Base-by-base conservation (phyloP, 1,140 invertebrate species). In the Eulimnadia texana region DNA sequence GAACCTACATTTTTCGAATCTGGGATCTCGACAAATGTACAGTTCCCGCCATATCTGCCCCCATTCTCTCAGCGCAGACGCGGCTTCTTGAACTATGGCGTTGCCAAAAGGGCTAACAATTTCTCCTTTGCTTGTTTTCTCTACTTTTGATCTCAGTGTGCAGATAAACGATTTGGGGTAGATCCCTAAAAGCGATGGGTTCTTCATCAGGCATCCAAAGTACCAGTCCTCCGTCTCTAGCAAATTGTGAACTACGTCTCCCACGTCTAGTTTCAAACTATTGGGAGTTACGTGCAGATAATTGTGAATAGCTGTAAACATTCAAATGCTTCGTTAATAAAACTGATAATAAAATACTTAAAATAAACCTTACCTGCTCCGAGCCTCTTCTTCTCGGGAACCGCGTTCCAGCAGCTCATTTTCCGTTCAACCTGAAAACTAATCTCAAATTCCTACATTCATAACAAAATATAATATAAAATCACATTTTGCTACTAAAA, bases 1-100 rank as follows among this genome's bases (percentile, higher is more conserved):
- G 27, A 82, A 78, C 63, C 85, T 81, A 67, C 93, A 84, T 63
- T 78, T 77, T 66, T 80, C 80, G 73, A 92, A 89, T 62, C 66
- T 60, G 24, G 23, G n/a, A 13, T 47, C 27, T 78, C 82, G 79
- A 73, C 93, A 89, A 70, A 88, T 78, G 75, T 87, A 95, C 56
- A 92, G 77, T 61, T 82, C 74, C 72, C 92, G 91, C 81, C 86
- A 88, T 67, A 92, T 83, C 61, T 76, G 72, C 25, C 87, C 83
- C 91, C 92, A 96, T 81, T 94, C 91, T 68, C 86, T 76, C n/a
- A 96, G 72, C 22, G 91, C 88, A 64, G 83, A 81, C 49, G 90
- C 90, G 49, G 94, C 88, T 76, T 96, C 92, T 69, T 88, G 83
- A 49, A 87, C 82, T 62, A 92, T 72, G 25, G 74, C 70, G 3